Percentiles rank a stretch among this genome's conserved stretches.
phyloP scores from a whole-genome alignment of 2,113 vertebrate species.

The Notarius lentiginosus region DNA sequence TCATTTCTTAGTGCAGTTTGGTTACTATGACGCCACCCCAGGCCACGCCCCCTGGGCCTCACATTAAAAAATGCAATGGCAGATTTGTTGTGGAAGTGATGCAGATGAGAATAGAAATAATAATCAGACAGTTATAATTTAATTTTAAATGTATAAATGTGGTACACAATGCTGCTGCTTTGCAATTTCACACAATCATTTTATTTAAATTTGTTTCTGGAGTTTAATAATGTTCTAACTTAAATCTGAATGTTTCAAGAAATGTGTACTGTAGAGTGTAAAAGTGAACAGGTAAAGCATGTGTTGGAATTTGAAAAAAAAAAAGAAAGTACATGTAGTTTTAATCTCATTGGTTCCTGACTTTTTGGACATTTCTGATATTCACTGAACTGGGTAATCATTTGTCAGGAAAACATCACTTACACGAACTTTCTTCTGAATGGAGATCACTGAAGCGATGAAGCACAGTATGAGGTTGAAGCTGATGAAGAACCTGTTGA shows the following conservation, averaged over 20 bases:
- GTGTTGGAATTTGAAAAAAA: not conserved
- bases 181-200: not conserved
- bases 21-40: not conserved
- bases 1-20: not conserved
- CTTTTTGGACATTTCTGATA: no score
- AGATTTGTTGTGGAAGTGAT: not conserved
- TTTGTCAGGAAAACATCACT: not conserved
- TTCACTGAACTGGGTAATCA: no score
- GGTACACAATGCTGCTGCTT: no score
- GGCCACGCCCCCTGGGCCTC: not conserved
- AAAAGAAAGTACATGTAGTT: not conserved
- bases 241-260: not conserved
- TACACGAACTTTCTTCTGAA: constrained; percentile 90
- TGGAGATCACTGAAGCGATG: constrained; percentile 79
- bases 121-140: not conserved
- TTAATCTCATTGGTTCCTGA: not conserved
- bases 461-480: constrained; percentile 85
- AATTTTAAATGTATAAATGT: not conserved
- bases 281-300: not conserved
- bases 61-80: not conserved
- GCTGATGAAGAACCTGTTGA: constrained; percentile 93
- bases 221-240: not conserved
- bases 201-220: not conserved
- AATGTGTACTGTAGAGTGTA: not conserved
- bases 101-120: not conserved